Conservation (phyloP, 1,140 invertebrate genomes). For the Leguminivora glycinivorella region DNA sequence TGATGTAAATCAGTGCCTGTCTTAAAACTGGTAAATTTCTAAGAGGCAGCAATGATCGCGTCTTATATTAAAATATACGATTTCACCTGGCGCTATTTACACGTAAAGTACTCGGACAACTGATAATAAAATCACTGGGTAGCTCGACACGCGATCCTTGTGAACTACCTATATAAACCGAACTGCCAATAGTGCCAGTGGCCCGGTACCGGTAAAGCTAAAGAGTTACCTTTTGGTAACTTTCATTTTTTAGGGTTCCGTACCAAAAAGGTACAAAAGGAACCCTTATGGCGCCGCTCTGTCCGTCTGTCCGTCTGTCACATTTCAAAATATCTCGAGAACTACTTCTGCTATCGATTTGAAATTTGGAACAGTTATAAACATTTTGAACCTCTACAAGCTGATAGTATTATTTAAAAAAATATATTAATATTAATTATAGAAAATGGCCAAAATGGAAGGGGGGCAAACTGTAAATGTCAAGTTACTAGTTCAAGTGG, state of each 20-base stretch:
- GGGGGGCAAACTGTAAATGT: too few species aligned
- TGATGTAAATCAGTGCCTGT: neutral
- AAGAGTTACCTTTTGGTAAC: constrained; percentile 14
- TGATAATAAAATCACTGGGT: constrained; percentile 26
- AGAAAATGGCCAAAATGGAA: too few species aligned
- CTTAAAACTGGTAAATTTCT: constrained; percentile 14
- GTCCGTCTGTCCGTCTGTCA: too few species aligned
- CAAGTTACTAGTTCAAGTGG: too few species aligned
- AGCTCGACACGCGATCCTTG: constrained; percentile 19
- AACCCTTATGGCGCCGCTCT: too few species aligned
- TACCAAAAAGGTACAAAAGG: too few species aligned
- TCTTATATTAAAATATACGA: constrained; percentile 25
- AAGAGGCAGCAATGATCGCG: constrained; percentile 13
- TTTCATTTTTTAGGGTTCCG: neutral
- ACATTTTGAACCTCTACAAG: too few species aligned
- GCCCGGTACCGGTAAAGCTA: neutral
- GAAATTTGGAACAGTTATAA: too few species aligned
- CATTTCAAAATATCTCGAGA: too few species aligned
- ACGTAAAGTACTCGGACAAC: constrained; percentile 8
- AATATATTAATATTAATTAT: too few species aligned
- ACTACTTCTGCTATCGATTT: too few species aligned
- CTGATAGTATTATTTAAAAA: neutral
- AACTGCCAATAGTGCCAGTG: too few species aligned
- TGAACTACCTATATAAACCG: constrained; percentile 10
- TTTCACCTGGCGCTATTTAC: constrained; percentile 26